phyloP scores from a whole-genome alignment of 2,113 vertebrate genomes.

The Neotoma lepida region DNA sequence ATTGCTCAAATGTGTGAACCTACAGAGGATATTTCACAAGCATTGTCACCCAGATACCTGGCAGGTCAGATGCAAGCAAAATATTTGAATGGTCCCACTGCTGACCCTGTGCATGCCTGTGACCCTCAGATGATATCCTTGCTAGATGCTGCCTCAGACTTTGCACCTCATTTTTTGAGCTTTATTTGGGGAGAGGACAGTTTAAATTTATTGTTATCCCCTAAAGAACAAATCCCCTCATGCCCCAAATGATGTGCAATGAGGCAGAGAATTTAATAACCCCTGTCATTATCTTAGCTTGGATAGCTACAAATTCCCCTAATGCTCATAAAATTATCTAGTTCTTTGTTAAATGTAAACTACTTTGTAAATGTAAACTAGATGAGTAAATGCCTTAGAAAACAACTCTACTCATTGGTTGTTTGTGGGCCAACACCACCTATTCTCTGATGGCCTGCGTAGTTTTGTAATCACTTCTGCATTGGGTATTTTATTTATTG shows the following conservation, averaged over 20 bases:
- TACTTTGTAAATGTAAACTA: neutral
- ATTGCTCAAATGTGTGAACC: too few relatives aligned
- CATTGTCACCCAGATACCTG: neutral
- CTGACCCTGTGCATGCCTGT: neutral
- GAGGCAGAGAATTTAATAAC: slow-evolving; percentile 43
- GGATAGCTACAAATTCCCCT: neutral
- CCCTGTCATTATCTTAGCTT: slow-evolving; percentile 57
- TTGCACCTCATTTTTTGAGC: neutral
- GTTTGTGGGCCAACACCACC: neutral
- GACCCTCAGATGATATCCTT: neutral
- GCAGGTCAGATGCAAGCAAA: neutral
- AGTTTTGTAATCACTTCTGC: neutral
- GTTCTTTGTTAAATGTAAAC: slow-evolving; percentile 30
- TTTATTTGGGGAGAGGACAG: neutral
- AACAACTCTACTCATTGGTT: neutral
- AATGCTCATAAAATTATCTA: slow-evolving; percentile 42
- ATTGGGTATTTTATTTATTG: neutral
- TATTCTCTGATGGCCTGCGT: neutral
- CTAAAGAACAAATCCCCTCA: neutral
- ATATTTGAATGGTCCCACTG: neutral
- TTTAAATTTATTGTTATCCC: neutral
- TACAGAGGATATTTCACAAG: neutral
- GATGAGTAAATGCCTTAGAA: neutral
- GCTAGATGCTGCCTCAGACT: neutral
- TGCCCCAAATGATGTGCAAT: neutral